These are phyloP conservation scores for Drosophila sp. DNA, from an alignment of 1,140 invertebrate species.

Conservation along the genomic window DNA sequence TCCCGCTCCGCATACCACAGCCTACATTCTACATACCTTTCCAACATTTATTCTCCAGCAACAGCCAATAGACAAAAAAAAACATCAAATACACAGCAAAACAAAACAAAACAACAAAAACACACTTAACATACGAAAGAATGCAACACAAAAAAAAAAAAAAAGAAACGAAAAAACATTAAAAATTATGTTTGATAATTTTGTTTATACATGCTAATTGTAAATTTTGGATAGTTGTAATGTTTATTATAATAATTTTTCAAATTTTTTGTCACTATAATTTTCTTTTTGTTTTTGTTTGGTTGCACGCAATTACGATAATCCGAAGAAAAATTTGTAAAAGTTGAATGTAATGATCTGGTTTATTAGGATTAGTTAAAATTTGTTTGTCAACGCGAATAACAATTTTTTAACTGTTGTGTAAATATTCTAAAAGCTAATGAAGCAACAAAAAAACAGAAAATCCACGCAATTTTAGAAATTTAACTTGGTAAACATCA, in stretches of 20 bases:
- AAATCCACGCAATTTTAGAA: background rate
- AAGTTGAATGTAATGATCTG: background rate
- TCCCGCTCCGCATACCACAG: background rate
- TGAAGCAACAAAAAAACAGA: background rate
- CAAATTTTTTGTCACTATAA: background rate
- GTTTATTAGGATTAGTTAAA: too few species aligned
- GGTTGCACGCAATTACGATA: conserved; percentile 4
- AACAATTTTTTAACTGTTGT: background rate
- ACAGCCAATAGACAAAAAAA: conserved; percentile 17
- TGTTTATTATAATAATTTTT: background rate
- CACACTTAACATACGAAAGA: background rate
- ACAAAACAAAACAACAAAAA: conserved; percentile 36
- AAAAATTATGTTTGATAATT: background rate
- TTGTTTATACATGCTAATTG: conserved; percentile 5
- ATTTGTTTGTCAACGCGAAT: background rate
- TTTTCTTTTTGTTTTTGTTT: background rate
- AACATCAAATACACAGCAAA: conserved; percentile 38
- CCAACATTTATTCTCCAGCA: conserved; percentile 5
- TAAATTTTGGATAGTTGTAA: conserved; percentile 3
- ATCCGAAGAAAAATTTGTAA: background rate
- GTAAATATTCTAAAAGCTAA: conserved; percentile 2
- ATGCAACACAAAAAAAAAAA: conserved; percentile 12
- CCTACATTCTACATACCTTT: background rate
- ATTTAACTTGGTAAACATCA: conserved; percentile 10
- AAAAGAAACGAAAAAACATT: conserved; percentile 4